phyloP scores from a whole-genome alignment of 2,113 vertebrate species.

The Forbesichthys papilliferus region DNA sequence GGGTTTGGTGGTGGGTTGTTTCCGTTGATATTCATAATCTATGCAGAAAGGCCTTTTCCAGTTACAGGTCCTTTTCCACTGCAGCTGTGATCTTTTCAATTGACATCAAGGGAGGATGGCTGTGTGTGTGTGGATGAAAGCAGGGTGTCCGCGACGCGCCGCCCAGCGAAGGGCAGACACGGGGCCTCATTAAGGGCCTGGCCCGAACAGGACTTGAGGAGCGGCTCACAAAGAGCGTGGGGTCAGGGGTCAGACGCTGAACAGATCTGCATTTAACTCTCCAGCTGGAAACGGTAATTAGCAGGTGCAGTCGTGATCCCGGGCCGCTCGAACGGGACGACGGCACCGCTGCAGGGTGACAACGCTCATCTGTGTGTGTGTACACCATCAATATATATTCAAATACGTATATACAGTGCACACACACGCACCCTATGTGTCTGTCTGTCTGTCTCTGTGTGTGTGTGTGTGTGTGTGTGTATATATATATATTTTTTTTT shows the following conservation, averaged over 20 bases:
- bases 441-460: background rate
- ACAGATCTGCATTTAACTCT: slow-evolving; percentile 86
- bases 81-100: slow-evolving; percentile 96
- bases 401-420: background rate
- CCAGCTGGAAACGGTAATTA: slow-evolving; percentile 84
- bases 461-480: background rate
- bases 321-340: slow-evolving; percentile 69
- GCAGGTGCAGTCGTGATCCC: slow-evolving; percentile 76
- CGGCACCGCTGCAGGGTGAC: slow-evolving; percentile 50
- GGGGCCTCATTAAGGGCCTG: slow-evolving; percentile 80
- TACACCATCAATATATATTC: background rate
- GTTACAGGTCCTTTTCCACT: slow-evolving; percentile 87
- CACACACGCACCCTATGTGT: background rate
- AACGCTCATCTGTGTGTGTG: slow-evolving; percentile 24
- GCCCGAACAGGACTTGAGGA: slow-evolving; percentile 79
- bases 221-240: slow-evolving; percentile 79
- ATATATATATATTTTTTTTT: too few relatives aligned
- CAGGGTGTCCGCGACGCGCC: slow-evolving; percentile 80
- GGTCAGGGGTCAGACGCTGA: slow-evolving; percentile 80
- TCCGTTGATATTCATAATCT: slow-evolving; percentile 92
- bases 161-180: slow-evolving; percentile 82
- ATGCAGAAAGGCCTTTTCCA: slow-evolving; percentile 91
- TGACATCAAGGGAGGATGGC: slow-evolving; percentile 88
- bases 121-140: slow-evolving; percentile 78
- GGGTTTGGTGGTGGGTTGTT: background rate